Evolutionary conservation across 2,888 invertebrate genomes (phyloP), one percentile per base, ranked within the genome.

Genomic region (Phlogophora meticulosa): DNA sequence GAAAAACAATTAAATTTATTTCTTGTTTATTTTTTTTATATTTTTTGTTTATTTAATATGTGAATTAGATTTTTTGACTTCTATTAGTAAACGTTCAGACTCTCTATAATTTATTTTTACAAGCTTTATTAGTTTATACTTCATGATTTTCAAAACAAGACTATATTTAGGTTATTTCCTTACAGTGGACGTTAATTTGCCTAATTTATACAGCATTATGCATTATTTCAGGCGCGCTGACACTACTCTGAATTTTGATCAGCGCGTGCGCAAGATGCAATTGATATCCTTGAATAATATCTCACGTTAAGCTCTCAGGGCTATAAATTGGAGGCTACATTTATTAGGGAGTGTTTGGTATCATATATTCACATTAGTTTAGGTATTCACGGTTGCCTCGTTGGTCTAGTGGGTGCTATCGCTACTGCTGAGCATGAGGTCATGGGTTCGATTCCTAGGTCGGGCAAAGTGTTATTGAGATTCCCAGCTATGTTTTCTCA

Each of bases 161-260:
- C 57, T 56, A 17, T 67, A 56, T 72, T 57, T 63, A 52, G 62
- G 40, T 69, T 67, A 72, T 76, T 79, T 76, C 64, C 76, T 73
- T 73, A 40, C 49, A 59, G 59, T 67, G 53, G 38, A 56, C 68
- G 52, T 67, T 62, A 69, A 57, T 72, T 60, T 58, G 58, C 64
- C 59, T 78, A 76, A 80, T 58, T 32, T 67, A 78, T 75, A 63
- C 80, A 7, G 40, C 36, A 70, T 75, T 72, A 63, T 75, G 64
- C 65, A 36, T 65, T 71, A 72, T 55, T 76, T 62, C 68, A 72
- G 59, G 42, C 49, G 24, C 28, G 71, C 20, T 68, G 78, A 61
- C 80, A 71, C 38, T 65, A 56, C 62, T 73, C 76, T 46, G 80
- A 78, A 81, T 81, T 73, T 81, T 67, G 72, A 81, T 32, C 36